Conservation (phyloP, 2,797 vertebrate species). For the Scarus forsteni region DNA sequence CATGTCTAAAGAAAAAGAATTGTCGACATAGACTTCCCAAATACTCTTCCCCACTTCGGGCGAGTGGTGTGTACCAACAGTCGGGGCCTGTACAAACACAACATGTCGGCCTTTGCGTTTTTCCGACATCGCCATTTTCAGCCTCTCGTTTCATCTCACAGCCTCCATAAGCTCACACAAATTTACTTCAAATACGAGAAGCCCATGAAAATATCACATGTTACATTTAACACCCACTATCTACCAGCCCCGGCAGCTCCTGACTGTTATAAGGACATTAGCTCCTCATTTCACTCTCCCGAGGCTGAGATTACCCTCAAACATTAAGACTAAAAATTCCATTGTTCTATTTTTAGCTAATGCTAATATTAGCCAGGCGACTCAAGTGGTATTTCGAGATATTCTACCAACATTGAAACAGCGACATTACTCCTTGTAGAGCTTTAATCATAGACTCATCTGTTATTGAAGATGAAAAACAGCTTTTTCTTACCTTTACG, state of each 20-base stretch:
- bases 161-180: background rate
- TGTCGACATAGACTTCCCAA: too few species aligned
- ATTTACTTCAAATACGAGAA: background rate
- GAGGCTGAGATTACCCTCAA: background rate
- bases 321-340: slow-evolving; percentile 10
- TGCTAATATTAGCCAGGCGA: slow-evolving; percentile 28
- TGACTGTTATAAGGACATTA: fast-evolving
- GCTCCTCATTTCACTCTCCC: background rate
- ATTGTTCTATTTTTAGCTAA: slow-evolving; percentile 78
- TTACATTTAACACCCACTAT: too few species aligned
- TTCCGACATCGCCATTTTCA: slow-evolving; percentile 73
- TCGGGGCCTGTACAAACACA: background rate
- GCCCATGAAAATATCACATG: background rate
- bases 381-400: background rate
- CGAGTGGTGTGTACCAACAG: slow-evolving; percentile 2
- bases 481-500: slow-evolving; percentile 54
- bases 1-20: too few species aligned
- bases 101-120: slow-evolving; percentile 1
- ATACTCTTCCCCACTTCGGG: too few species aligned
- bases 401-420: background rate
- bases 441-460: too few species aligned
- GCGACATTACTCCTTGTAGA: too few species aligned
- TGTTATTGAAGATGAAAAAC: too few species aligned
- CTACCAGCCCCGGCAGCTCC: too few species aligned
- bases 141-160: slow-evolving; percentile 36